phyloP scores from a whole-genome alignment of 2,888 invertebrate species.

The Phengaris arion region DNA sequence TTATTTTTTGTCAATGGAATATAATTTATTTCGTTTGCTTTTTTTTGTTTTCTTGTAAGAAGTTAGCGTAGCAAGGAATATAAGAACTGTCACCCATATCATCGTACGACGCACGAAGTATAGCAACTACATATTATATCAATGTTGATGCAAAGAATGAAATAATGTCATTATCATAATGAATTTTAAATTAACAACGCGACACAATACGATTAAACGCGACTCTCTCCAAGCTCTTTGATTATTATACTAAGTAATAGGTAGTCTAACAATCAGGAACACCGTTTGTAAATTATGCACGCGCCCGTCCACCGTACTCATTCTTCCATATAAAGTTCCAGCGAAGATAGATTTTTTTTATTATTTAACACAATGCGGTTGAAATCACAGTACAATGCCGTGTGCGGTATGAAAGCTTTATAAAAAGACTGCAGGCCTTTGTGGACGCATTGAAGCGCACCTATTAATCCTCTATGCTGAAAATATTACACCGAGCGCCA shows the following conservation, averaged over 20 bases:
- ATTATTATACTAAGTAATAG: constrained; percentile 16
- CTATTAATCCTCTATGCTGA: constrained; percentile 57
- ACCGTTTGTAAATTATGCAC: constrained; percentile 2
- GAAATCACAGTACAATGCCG: constrained; percentile 54
- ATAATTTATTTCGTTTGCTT: too few species aligned
- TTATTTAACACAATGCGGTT: constrained; percentile 47
- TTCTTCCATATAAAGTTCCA: constrained; percentile 35
- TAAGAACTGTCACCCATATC: too few species aligned
- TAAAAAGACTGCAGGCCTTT: constrained; percentile 63
- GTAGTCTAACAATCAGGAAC: not conserved
- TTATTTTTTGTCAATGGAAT: too few species aligned
- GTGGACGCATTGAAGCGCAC: constrained; percentile 58
- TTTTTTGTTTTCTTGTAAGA: too few species aligned
- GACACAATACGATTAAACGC: not conserved
- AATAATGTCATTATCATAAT: not conserved
- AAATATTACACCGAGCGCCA: constrained; percentile 47
- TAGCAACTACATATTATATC: not conserved
- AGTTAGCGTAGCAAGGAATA: too few species aligned
- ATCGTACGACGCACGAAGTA: too few species aligned
- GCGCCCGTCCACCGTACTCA: constrained; percentile 33
- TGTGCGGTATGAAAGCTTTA: constrained; percentile 50
- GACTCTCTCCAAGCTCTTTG: not conserved
- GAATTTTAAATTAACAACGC: not conserved
- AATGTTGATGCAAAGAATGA: not conserved
- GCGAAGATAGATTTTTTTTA: constrained; percentile 43